These are phyloP conservation scores for Peromyscus californicus DNA, from an alignment of 2,113 vertebrate species.

Conservation along the genomic window DNA sequence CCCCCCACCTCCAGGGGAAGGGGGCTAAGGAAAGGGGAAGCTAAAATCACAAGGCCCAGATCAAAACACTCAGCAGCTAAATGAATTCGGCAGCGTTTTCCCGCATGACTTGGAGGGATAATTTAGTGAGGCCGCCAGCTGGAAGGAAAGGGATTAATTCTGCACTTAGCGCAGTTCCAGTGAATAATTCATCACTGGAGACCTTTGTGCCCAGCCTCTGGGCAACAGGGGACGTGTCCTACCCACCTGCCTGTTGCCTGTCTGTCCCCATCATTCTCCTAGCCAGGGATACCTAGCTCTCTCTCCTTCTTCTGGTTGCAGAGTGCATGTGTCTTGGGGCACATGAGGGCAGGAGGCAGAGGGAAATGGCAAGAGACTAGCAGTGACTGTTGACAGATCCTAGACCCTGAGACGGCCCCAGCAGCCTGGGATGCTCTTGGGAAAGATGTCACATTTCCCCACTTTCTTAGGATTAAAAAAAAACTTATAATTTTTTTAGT, in stretches of 20 bases:
- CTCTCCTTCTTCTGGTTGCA: slow-evolving; percentile 27
- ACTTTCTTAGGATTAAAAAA: background rate
- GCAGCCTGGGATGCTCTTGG: background rate
- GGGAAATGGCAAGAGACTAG: background rate
- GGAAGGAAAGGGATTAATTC: slow-evolving; percentile 95
- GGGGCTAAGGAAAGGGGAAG: slow-evolving; percentile 29
- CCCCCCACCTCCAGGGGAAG: background rate
- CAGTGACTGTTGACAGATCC: background rate
- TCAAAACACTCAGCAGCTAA: slow-evolving; percentile 93
- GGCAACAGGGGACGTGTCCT: slow-evolving; percentile 87
- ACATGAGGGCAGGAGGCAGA: background rate
- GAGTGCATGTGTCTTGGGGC: slow-evolving; percentile 5
- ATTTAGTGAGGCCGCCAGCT: slow-evolving; percentile 95
- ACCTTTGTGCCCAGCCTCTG: slow-evolving; percentile 85
- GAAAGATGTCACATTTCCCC: background rate
- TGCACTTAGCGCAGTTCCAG: slow-evolving; percentile 90
- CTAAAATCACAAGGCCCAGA: slow-evolving; percentile 81
- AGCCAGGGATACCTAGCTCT: background rate
- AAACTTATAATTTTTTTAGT: background rate
- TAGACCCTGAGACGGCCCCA: background rate
- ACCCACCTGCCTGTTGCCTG: slow-evolving; percentile 82
- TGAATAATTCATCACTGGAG: slow-evolving; percentile 93
- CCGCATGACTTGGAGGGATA: slow-evolving; percentile 92
- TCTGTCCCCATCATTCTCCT: background rate
- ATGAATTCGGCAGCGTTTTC: slow-evolving; percentile 95